Evolutionary conservation across 2,797 vertebrate genomes (phyloP), one percentile per base, ranked within the genome.

Genomic region (Philypnodon macrostomus): DNA sequence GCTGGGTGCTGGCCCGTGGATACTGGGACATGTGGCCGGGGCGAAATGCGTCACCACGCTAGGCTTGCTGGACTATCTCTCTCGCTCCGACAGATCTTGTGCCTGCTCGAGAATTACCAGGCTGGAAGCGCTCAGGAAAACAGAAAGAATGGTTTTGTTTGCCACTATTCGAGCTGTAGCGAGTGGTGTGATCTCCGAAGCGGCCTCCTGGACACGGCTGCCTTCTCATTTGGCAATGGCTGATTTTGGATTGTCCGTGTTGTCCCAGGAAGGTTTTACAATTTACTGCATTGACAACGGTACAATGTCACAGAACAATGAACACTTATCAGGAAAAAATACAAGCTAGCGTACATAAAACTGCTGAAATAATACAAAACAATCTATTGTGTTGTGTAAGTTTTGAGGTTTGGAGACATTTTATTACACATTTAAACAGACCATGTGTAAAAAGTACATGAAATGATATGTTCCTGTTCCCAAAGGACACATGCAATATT

Each of bases 11-110:
- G 78, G 81, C 79, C 75, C 61, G 40, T 55, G 63, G 67, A 71
- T 58, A 63, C 48, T 53, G 73, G n/a, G 83, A 84, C 83, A 85
- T 81, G 85, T 81, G 83, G 81, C 58, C 29, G 53, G n/a, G 67
- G 68, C 3, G 21, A 79, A 75, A 78, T 84, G 79, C 74, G 75
- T 87, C 80, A 83, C 53, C 38, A 73, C 63, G 64, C 75, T 57
- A 70, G 65, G 73, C 36, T 21, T 11, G 38, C 21, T 23, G n/a
- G n/a, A n/a, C 81, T 76, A 3, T 29, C 9, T 29, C 82, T 76
- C 64, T 68, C 50, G 13, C 55, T 68, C 57, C 23, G 63, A 75
- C 79, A 80, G 74, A 78, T 81, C 77, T 70, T 52, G 56, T 68
- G 73, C 69, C 63, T 60, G 73, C 58, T 63, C 69, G 65, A 61